Conservation (phyloP, 2,888 invertebrate genomes). For the Andrena camellia region DNA sequence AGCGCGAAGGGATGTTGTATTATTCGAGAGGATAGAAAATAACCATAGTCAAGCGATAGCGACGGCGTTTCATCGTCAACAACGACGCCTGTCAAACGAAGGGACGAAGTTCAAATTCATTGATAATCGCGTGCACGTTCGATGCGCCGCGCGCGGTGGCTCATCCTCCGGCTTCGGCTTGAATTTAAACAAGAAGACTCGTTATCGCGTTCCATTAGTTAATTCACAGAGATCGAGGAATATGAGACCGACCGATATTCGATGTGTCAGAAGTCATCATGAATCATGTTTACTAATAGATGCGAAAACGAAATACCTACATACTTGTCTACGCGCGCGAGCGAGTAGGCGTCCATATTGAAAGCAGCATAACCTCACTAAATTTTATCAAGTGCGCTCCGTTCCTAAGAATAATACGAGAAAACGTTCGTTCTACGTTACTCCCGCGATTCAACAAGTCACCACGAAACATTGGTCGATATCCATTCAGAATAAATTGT, state of each 20-base stretch:
- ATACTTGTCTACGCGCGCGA: conserved; percentile 9
- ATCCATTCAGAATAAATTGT: not conserved
- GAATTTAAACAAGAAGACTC: conserved; percentile 19
- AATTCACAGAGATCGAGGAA: conserved; percentile 31
- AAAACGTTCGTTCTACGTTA: conserved; percentile 6
- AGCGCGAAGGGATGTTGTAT: conserved; percentile 18
- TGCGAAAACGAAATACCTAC: conserved; percentile 24
- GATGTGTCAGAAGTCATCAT: conserved; percentile 22
- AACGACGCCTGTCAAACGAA: conserved; percentile 53
- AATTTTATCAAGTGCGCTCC: conserved; percentile 11
- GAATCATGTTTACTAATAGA: conserved; percentile 48
- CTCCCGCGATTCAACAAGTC: not conserved
- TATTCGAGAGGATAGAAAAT: conserved; percentile 26
- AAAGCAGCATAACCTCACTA: conserved; percentile 58
- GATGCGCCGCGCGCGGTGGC: not conserved
- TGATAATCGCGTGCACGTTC: conserved; percentile 46
- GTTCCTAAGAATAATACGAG: conserved; percentile 15
- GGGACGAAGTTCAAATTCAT: conserved; percentile 64
- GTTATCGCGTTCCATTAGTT: conserved; percentile 28
- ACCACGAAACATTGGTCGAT: not conserved
- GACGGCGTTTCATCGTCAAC: conserved; percentile 41
- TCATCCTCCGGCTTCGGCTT: not conserved
- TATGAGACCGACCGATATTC: conserved; percentile 12
- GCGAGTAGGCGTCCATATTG: conserved; percentile 49
- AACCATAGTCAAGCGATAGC: conserved; percentile 33